Evolutionary conservation across 2,113 vertebrate species (phyloP).

Genomic region (Dipodomys merriami): DNA sequence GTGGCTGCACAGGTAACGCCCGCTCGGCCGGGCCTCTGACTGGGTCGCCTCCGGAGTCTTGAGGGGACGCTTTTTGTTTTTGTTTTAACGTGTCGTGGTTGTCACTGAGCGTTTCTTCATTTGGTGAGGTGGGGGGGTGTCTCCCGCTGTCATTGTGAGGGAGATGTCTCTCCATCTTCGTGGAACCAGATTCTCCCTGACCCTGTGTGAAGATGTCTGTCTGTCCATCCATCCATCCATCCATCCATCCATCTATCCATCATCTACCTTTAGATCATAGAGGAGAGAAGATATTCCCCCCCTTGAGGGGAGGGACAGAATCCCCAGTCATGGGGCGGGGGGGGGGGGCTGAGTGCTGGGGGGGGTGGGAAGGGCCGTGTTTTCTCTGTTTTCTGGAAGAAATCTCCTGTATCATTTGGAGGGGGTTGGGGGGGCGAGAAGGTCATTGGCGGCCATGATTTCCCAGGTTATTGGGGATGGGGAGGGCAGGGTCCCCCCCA

Average conservation of each 20-base stretch:
- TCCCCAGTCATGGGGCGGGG: too few relatives aligned
- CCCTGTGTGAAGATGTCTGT: neutral
- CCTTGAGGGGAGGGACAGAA: neutral
- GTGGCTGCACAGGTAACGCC: conserved; percentile 79
- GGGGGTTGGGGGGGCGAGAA: too few relatives aligned
- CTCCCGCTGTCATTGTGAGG: neutral
- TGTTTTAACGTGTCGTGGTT: too few relatives aligned
- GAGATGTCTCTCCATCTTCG: neutral
- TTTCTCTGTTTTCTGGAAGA: neutral
- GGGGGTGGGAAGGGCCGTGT: neutral
- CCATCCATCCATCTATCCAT: too few relatives aligned
- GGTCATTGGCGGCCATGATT: neutral
- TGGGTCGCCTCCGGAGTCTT: neutral
- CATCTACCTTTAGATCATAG: neutral
- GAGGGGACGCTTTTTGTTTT: too few relatives aligned
- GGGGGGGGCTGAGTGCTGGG: too few relatives aligned
- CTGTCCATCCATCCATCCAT: too few relatives aligned
- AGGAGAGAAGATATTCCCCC: neutral
- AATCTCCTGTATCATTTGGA: neutral
- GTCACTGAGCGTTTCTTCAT: neutral
- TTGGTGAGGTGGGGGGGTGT: neutral
- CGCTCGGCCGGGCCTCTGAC: accelerated
- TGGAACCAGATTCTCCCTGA: neutral
- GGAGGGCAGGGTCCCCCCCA: neutral
- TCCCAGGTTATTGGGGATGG: neutral